Evolutionary conservation across 2,113 vertebrate genomes (phyloP), one percentile per base, ranked within the genome.

Genomic region (Notothenia rossii): DNA sequence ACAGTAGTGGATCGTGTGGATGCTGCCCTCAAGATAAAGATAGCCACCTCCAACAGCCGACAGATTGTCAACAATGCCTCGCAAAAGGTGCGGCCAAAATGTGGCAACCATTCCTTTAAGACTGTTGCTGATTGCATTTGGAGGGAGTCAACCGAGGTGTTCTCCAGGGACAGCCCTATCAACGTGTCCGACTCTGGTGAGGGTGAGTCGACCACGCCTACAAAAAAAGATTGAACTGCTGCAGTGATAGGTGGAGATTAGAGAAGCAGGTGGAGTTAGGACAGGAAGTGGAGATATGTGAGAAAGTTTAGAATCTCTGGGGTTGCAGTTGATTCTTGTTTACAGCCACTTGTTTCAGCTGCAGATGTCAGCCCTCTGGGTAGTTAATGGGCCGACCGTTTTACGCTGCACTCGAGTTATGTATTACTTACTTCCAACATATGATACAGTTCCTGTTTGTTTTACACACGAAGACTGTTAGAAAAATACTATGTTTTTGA

Each of bases 1-100:
- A 99, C 98, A 0, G 98, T 99, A 3, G 98, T 99, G 80, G 98
- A 99, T 84, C 96, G 98, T 0, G 98, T 99, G 0, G 98, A 99
- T 3, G 98, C 98, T 0, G 96, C 98, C 3, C 93, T 99, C 83
- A 99, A 99, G 89, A 99, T 99, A 82, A 99, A 99, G 92, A 99
- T 99, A 9, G 98, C 98, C 87, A 99, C 98, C 68, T 99, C 98
- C 48, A 99, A 99, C 83, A 99, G 98, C 92, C 97, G 98, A 20
- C 98, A 99, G 84, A 98, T 99, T 88, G 98, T 99, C 94, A 98
- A 95, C 94, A 98, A 94, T 0, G 66, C 97, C 48, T 94, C 97
- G 2, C 97, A 98, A 88, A 94, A 96, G 76, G 95, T 97, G 79
- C 95, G 96, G 67, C 98, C 98, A 36, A 99, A 98, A 88, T 98